These are phyloP conservation scores for Mycetomoellerius zeteki DNA, from an alignment of 1,140 invertebrate species.

Conservation along the genomic window DNA sequence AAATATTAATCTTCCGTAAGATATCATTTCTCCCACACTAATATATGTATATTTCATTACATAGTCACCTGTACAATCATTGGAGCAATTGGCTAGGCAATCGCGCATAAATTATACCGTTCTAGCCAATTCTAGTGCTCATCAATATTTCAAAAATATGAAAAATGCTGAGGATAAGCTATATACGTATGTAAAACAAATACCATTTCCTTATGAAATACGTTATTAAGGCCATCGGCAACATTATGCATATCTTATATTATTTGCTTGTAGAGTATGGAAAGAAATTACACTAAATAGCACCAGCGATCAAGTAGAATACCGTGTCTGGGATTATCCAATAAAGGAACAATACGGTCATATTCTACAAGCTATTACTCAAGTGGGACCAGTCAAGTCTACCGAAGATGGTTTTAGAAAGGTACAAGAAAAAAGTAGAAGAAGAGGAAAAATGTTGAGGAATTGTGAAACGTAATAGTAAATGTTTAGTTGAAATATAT, in stretches of 20 bases:
- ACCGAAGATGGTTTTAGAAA: slow-evolving; percentile 92
- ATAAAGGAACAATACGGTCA: slow-evolving; percentile 96
- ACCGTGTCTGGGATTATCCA: slow-evolving; percentile 97
- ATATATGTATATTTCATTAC: background rate
- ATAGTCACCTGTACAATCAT: slow-evolving; percentile 94
- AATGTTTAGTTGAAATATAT: slow-evolving; percentile 1
- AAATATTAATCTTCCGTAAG: background rate
- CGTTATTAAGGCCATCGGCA: background rate
- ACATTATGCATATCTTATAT: background rate
- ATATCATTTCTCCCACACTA: slow-evolving; percentile 10
- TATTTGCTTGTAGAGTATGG: slow-evolving; percentile 90
- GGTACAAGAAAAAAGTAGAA: slow-evolving; percentile 79
- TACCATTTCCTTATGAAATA: background rate
- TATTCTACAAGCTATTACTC: slow-evolving; percentile 94
- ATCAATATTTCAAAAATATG: slow-evolving; percentile 97
- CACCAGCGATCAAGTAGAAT: slow-evolving; percentile 91
- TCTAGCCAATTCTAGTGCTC: slow-evolving; percentile 91
- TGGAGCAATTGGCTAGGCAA: slow-evolving; percentile 95
- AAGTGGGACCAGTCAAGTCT: slow-evolving; percentile 90
- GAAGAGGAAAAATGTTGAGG: background rate
- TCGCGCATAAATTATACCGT: slow-evolving; percentile 97
- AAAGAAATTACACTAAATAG: slow-evolving; percentile 95
- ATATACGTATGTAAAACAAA: slow-evolving; percentile 89
- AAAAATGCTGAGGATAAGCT: slow-evolving; percentile 95
- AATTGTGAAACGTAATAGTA: background rate